Evolutionary conservation across 1,140 invertebrate genomes (phyloP).

Genomic region (Acyrthosiphon pisum): DNA sequence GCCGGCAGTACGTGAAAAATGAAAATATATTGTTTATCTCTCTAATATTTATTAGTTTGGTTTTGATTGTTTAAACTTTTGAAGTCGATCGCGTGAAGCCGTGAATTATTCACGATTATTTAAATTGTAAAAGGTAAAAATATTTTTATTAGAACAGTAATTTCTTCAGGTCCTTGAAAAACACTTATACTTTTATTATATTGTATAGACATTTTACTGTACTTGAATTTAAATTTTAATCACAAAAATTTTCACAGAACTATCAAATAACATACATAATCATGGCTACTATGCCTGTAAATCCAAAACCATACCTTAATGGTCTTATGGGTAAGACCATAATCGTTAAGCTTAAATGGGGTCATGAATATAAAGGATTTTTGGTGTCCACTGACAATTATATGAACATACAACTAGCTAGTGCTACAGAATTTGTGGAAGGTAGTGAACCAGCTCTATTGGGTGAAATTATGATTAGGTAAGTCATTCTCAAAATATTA

Average conservation of each 20-base stretch:
- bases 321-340: conserved; percentile 96
- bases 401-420: conserved; percentile 98
- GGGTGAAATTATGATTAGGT: conserved; percentile 96
- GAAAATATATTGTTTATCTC: too few relatives aligned
- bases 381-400: conserved; percentile 98
- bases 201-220: not conserved
- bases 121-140: not conserved
- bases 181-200: not conserved
- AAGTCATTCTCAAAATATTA: conserved; percentile 83
- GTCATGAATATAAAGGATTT: conserved; percentile 98
- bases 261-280: conserved; percentile 33
- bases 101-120: not conserved
- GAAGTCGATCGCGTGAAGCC: too few relatives aligned
- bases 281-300: conserved; percentile 88
- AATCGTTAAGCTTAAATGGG: conserved; percentile 99
- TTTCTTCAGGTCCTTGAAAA: not conserved
- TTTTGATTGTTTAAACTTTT: too few relatives aligned
- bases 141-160: not conserved
- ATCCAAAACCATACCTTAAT: conserved; percentile 99
- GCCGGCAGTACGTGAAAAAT: too few relatives aligned
- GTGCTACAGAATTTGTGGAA: conserved; percentile 98
- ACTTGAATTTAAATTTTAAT: not conserved
- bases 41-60: too few relatives aligned
- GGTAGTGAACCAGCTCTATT: conserved; percentile 90
- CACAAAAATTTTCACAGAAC: not conserved